Evolutionary conservation across 2,113 vertebrate species (phyloP).

Genomic region (Serinus canaria): DNA sequence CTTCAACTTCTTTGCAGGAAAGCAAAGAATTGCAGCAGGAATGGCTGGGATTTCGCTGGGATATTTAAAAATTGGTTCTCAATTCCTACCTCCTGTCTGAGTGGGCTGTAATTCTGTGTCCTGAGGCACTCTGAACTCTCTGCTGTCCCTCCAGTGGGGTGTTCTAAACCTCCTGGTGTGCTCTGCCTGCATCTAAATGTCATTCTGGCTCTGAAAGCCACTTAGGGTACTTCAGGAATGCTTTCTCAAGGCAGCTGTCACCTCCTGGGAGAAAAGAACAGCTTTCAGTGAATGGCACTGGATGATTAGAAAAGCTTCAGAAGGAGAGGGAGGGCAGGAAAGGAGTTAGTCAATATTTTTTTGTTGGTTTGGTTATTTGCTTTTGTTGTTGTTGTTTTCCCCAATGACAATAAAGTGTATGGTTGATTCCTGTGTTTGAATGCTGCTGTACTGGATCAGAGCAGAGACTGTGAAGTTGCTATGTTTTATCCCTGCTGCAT

Average conservation of each 20-base stretch:
- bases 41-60: background rate
- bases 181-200: background rate
- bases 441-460: background rate
- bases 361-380: background rate
- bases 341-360: background rate
- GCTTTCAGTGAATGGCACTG: background rate
- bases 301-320: background rate
- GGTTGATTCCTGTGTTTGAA: background rate
- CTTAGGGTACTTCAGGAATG: background rate
- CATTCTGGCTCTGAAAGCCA: conserved; percentile 6
- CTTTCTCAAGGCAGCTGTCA: background rate
- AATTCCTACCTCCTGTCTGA: background rate
- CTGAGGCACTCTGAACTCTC: background rate
- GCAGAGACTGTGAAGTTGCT: background rate
- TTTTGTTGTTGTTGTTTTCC: background rate
- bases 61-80: background rate
- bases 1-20: background rate
- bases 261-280: background rate
- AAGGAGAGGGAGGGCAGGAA: background rate
- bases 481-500: background rate
- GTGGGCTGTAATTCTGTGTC: background rate
- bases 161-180: background rate
- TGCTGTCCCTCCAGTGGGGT: background rate
- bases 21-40: background rate
- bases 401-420: background rate